phyloP scores from a whole-genome alignment of 2,888 invertebrate genomes.

The Dryomyza anilis region DNA sequence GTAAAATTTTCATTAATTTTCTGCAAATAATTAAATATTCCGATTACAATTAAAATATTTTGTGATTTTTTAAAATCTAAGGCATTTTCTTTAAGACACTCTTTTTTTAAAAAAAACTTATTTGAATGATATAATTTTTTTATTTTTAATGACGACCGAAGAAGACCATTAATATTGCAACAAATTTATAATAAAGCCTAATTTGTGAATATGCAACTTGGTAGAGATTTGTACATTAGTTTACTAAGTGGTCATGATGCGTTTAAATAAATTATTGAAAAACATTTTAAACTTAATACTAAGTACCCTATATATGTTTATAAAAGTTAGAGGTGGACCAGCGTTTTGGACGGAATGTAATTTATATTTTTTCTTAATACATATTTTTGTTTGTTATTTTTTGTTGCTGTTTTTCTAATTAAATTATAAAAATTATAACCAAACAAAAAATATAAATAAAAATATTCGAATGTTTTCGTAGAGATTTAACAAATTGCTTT shows the following conservation, averaged over 20 bases:
- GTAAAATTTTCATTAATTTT: conserved; percentile 38
- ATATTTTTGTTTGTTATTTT: too few relatives aligned
- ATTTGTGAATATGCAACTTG: neutral
- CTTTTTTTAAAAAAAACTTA: neutral
- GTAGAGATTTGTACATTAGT: conserved; percentile 25
- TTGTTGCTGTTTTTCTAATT: too few relatives aligned
- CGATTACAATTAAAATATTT: too few relatives aligned
- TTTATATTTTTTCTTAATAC: neutral
- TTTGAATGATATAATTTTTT: neutral
- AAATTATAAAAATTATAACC: neutral
- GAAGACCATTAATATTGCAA: too few relatives aligned
- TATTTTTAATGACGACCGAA: neutral
- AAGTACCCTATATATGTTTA: neutral
- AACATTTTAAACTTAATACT: neutral
- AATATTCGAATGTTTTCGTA: conserved; percentile 15
- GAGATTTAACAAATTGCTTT: neutral
- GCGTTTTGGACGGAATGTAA: conserved; percentile 12
- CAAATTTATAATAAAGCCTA: too few relatives aligned
- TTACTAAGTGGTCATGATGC: conserved; percentile 4
- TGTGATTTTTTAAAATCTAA: conserved; percentile 54
- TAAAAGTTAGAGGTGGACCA: neutral
- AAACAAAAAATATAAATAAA: neutral
- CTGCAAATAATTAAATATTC: conserved; percentile 32
- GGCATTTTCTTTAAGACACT: conserved; percentile 41
- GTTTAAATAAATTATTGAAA: neutral